phyloP scores from a whole-genome alignment of 2,888 invertebrate species.

The Ptilodon capucinus region DNA sequence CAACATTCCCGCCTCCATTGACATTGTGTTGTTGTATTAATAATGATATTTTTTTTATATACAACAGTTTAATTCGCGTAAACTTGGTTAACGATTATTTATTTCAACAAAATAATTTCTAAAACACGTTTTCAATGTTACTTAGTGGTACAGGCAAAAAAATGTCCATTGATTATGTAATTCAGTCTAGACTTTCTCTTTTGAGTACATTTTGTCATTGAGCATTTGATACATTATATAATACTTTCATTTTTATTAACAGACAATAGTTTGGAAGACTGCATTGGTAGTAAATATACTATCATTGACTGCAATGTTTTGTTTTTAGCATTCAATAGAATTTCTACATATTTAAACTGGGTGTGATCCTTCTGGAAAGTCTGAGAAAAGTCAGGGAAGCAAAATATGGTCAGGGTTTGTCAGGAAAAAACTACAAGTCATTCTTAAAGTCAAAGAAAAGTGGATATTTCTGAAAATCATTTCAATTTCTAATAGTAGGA shows the following conservation, averaged over 20 bases:
- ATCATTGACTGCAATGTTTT: background rate
- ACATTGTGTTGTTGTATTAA: background rate
- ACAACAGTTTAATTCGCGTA: background rate
- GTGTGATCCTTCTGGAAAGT: too few relatives aligned
- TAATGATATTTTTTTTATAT: background rate
- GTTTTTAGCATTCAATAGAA: too few relatives aligned
- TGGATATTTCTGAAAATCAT: too few relatives aligned
- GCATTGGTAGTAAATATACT: background rate
- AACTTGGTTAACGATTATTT: background rate
- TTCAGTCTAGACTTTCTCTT: slow-evolving; percentile 38
- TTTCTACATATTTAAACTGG: too few relatives aligned
- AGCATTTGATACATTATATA: background rate
- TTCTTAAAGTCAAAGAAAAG: too few relatives aligned
- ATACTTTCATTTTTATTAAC: background rate
- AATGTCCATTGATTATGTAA: slow-evolving; percentile 40
- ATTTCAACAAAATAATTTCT: background rate
- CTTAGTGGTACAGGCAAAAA: slow-evolving; percentile 14
- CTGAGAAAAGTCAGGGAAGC: too few relatives aligned
- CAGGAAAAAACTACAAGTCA: too few relatives aligned
- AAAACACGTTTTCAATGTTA: slow-evolving; percentile 8
- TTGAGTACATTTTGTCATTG: slow-evolving; percentile 4
- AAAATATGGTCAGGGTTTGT: too few relatives aligned
- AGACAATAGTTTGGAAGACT: background rate
- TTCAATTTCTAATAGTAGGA: too few relatives aligned
- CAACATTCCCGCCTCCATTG: slow-evolving; percentile 24